Evolutionary conservation across 2,797 vertebrate genomes (phyloP), one percentile per base, ranked within the genome.

Genomic region (Falco columbarius): DNA sequence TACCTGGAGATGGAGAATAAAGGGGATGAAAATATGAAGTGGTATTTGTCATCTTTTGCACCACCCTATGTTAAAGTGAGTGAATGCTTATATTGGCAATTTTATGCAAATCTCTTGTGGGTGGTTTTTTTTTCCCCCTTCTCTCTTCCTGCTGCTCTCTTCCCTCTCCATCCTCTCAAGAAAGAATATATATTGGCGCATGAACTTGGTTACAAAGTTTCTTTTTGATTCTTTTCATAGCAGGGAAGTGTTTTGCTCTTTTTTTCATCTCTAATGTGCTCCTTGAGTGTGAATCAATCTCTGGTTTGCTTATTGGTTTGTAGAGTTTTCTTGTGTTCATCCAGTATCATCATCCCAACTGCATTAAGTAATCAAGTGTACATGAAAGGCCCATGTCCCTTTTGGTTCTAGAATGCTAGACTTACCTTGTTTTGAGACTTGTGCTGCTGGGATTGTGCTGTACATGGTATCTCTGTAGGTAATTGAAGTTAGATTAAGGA

Each of bases 1-100:
- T 98, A 95, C 81, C 95, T 99, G 97, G 98, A 99, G 94, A 98
- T 99, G 70, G 98, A 98, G 96, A 99, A 99, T 85, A 97, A 97
- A 49, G 98, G 98, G 26, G 95, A 98, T 86, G 98, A 98, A 76
- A 98, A 98, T 23, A 96, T 99, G 34, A 99, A 98, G 90, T 99
- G 99, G 99, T 98, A 98, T 96, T 97, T 99, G 76, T 99, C 99
- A 15, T 99, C 99, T 58, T 99, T 99, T 97, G 99, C 99, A 74
- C 99, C 99, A 74, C 98, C 99, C 3, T 99, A 99, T 89, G 98
- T 99, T 74, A 99, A 99, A 99, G 99, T 99, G 81, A 95, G 98
- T 97, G 65, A 88, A 44, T n/a, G 24, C 32, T 80, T 72, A 10
- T 7, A 4, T 11, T 70, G 34, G 10, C 20, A 71, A 3, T 63